Evolutionary conservation across 2,888 invertebrate genomes (phyloP).

Genomic region (Chloroclystis v-ata): DNA sequence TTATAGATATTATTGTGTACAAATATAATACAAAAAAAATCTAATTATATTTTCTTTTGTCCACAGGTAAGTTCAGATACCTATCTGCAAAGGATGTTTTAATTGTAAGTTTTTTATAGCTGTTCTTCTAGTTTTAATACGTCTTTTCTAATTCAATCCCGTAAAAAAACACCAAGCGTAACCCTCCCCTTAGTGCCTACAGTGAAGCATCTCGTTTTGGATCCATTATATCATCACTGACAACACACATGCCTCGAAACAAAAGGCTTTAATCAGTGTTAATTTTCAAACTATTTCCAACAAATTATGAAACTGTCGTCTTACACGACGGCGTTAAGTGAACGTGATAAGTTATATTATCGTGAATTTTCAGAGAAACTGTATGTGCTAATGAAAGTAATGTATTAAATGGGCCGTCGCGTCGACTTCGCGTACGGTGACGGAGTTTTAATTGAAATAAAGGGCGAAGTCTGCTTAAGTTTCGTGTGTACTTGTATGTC

Average conservation of each 20-base stretch:
- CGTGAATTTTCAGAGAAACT: constrained; percentile 24
- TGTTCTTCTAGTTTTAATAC: too few species aligned
- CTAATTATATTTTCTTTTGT: not conserved
- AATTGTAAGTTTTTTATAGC: not conserved
- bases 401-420: constrained; percentile 38
- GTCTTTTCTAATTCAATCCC: too few species aligned
- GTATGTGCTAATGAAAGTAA: constrained; percentile 39
- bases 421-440: constrained; percentile 29
- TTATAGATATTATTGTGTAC: too few species aligned
- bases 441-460: constrained; percentile 57
- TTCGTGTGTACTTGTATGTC: constrained; percentile 28
- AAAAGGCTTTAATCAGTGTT: too few species aligned
- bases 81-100: too few species aligned
- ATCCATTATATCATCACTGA: too few species aligned
- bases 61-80: constrained; percentile 1
- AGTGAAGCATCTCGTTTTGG: too few species aligned
- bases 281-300: not conserved
- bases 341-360: constrained; percentile 18
- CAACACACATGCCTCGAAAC: too few species aligned
- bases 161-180: too few species aligned
- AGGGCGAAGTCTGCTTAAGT: constrained; percentile 34
- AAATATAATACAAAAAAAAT: too few species aligned
- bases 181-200: too few species aligned
- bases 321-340: not conserved
- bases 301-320: not conserved